A percentile compares a stretch with the other conserved stretches of the same genome.
These are phyloP conservation scores for Nomada hirtipes DNA, from an alignment of 2,888 invertebrate species.

Conservation along the genomic window DNA sequence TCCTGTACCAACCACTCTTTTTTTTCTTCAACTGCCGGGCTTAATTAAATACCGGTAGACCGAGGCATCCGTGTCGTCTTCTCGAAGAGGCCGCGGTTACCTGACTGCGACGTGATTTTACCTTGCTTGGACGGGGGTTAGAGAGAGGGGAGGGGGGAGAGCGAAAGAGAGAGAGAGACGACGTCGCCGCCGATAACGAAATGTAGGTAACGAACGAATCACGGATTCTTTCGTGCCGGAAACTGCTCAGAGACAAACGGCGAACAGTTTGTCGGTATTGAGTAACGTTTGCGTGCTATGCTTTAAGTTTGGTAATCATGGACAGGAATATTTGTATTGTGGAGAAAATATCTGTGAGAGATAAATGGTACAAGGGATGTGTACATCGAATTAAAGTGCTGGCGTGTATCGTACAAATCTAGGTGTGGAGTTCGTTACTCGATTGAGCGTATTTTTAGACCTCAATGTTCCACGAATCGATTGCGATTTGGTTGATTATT, in stretches of 20 bases:
- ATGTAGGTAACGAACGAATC: constrained; percentile 32
- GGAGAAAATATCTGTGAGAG: background rate
- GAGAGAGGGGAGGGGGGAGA: background rate
- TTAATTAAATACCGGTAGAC: constrained; percentile 70
- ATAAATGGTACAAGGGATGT: background rate
- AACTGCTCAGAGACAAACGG: constrained; percentile 10
- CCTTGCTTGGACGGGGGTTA: constrained; percentile 4
- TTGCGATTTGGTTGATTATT: background rate
- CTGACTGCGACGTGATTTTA: constrained; percentile 40
- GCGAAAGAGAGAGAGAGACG: too few relatives aligned
- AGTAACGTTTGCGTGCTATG: constrained; percentile 21
- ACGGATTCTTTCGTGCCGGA: constrained; percentile 33
- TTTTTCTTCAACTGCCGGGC: constrained; percentile 61
- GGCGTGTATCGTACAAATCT: background rate
- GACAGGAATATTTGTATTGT: background rate
- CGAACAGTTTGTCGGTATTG: constrained; percentile 9
- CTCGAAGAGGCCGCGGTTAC: constrained; percentile 30
- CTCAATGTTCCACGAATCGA: constrained; percentile 10
- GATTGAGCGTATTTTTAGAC: constrained; percentile 11
- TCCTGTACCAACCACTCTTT: constrained; percentile 74
- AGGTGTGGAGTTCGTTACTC: background rate
- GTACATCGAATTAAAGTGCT: background rate
- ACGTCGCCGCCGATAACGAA: constrained; percentile 16
- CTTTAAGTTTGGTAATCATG: constrained; percentile 26
- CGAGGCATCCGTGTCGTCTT: constrained; percentile 44